Percentiles rank a stretch among this genome's conserved stretches.
phyloP scores from a whole-genome alignment of 2,113 vertebrate genomes.

The cattle (Bos taurus) region ARS-UCD2.0 NC_037350.1:17209001-17209500 shows the following conservation, averaged over 20 bases:
- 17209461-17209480: neutral
- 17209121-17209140: neutral
- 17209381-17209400: neutral
- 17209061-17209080: neutral
- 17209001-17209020: neutral
- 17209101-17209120: neutral
- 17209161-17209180: neutral
- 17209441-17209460: neutral
- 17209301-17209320: fast-evolving
- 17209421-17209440: neutral
- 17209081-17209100: neutral
- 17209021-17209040: neutral
- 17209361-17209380: neutral
- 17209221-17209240: neutral
- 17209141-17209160: neutral
- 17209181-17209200: neutral
- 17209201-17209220: neutral
- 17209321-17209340: neutral
- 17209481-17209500: neutral
- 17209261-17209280: neutral
- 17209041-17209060: neutral
- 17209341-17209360: neutral
- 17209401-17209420: neutral
- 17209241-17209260: neutral
- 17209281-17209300: neutral